Conservation (phyloP, 2,888 invertebrate species). For the Amphimallon solstitiale region DNA sequence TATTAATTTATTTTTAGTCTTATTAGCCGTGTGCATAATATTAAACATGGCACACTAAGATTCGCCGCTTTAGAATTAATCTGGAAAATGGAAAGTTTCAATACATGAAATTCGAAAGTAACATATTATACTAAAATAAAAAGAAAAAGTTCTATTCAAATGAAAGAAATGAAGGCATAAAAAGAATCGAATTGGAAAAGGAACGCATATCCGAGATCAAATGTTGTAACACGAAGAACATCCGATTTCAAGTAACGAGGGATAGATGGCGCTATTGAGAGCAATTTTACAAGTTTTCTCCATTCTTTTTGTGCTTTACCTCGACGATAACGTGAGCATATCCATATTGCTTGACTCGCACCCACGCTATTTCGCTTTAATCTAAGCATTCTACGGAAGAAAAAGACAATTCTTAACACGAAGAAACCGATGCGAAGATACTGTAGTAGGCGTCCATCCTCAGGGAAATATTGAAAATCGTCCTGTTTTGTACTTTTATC, state of each 20-base stretch:
- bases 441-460: not conserved
- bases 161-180: no score
- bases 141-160: no score
- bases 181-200: no score
- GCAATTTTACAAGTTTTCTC: slow-evolving; percentile 9
- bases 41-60: no score
- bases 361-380: not conserved
- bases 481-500: not conserved
- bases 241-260: not conserved
- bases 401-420: not conserved
- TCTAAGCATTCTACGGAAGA: not conserved
- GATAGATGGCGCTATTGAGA: not conserved
- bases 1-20: no score
- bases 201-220: no score
- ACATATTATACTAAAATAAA: no score
- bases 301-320: not conserved
- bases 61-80: no score
- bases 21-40: no score
- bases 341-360: not conserved
- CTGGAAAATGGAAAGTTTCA: no score
- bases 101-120: no score
- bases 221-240: not conserved
- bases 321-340: not conserved
- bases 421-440: no score
- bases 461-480: slow-evolving; percentile 13